Evolutionary conservation across 2,888 invertebrate species (phyloP).

Genomic region (Heteromurus nitidus): DNA sequence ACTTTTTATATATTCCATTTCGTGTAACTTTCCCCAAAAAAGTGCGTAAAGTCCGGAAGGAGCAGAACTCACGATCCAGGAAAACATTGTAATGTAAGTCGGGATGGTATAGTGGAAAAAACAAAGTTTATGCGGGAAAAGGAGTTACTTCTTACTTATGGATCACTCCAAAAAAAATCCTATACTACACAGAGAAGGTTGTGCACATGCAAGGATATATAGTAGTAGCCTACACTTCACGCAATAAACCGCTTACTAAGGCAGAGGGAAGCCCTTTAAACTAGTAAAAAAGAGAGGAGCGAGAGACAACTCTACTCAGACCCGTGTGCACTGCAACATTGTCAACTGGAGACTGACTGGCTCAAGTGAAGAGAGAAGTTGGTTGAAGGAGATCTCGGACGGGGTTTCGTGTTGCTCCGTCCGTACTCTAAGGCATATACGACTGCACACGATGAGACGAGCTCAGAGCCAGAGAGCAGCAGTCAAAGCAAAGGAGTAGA

Average conservation of each 20-base stretch:
- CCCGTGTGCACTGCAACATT: conserved; percentile 39
- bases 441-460: conserved; percentile 4
- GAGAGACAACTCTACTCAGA: conserved; percentile 6
- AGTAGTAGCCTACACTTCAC: conserved; percentile 1
- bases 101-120: too few species aligned
- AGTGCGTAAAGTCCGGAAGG: conserved; percentile 44
- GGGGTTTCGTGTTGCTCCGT: conserved; percentile 27
- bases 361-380: conserved; percentile 22
- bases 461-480: background rate
- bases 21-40: conserved; percentile 50
- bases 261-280: background rate
- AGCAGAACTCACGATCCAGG: conserved; percentile 50
- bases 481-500: background rate
- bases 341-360: conserved; percentile 65
- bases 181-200: too few species aligned
- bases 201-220: too few species aligned
- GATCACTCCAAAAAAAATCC: background rate
- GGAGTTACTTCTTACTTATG: background rate
- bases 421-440: conserved; percentile 7
- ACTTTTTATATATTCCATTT: conserved; percentile 47
- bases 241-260: background rate
- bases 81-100: conserved; percentile 22
- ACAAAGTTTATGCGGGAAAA: conserved; percentile 7
- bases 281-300: conserved; percentile 1
- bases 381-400: conserved; percentile 20